Evolutionary conservation across 1,140 invertebrate species (phyloP), one percentile per base, ranked within the genome.

Genomic region (Dolichoris vasculosae): DNA sequence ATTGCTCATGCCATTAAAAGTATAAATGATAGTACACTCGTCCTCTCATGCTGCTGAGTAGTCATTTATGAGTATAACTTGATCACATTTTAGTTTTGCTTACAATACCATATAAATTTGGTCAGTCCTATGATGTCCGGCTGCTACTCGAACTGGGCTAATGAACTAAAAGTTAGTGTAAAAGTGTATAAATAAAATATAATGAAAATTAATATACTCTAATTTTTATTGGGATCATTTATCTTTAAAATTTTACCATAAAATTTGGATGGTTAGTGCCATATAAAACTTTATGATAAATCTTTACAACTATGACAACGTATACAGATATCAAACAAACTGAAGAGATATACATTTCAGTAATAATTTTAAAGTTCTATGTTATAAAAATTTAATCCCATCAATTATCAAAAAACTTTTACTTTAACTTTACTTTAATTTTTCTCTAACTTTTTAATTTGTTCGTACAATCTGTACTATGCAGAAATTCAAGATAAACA

Each of bases 41-140:
- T 91, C 92, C 92, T 93, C 92, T 93, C 92, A 93, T 93, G 93
- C 92, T 93, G 92, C 92, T 93, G 92, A 93, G 92, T 89, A 92
- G 92, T 93, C 88, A 90, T 89, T 92, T 90, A 88, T 93, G 92
- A 93, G 92, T 93, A 93, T 93, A 93, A 92, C 93, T 86, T 83
- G 32, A 35, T 55, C n/a, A 30, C 20, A 51, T 77, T 43, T 43
- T 73, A 43, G 7, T 40, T 73, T 2, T 73, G 2, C 23, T 15
- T 43, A 43, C 43, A 40, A 35, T 55, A 77, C 48, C 30, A 59
- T 7, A 35, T 82, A 8, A 71, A 82, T 75, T 73, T 73, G 40
- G 48, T 82, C 67, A 38, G 67, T 75, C 11, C 46, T 40, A n/a
- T n/a, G 69, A 38, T 82, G 30, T 73, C 32, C 59, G 38, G 48